Base-by-base conservation (phyloP, 37 sponge, comb jelly and placozoan genomes). In the Ephydatia muelleri region DNA sequence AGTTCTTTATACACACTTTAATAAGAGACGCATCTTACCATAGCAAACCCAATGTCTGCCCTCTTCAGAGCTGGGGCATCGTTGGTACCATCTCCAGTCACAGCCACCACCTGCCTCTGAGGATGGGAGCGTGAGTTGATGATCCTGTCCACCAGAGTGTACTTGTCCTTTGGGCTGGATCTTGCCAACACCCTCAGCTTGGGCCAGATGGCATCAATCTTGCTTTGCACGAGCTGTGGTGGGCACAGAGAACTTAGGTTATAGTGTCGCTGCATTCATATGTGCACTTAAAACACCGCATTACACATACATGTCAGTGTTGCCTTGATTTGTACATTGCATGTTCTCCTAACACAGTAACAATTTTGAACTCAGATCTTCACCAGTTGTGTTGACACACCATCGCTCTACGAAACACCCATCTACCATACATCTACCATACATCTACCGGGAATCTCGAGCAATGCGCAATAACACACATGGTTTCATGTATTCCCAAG, bases 11-110 rank as follows among this genome's bases (percentile, higher is more conserved):
- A 26, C 57, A 26, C 57, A 4, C 57, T 1, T 21, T 16, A 1
- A 57, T 1, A 57, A 16, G 57, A 57, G 19, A 57, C 16, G 19
- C 57, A 16, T 19, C 93, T 81, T 27, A 97, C 98, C 98, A 97
- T 97, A 75, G 98, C 98, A 88, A 98, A 98, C 39, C 98, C 98
- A 22, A 98, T 96, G 79, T 98, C 96, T 30, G 98, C 98, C 38
- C 89, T 84, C 83, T 94, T 96, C 38, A 98, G 89, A 21, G 98
- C 98, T 67, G 98, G 98, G 2, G 94, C 98, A 87, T 98, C 98
- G 73, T 98, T 98, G 0, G 98, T 98, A 0, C 98, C 98, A 75
- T 98, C 98, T 27, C 98, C 98, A 5, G 98, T 98, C 37, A 98
- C 98, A 9, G 98, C 98, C 22, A 98, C 98, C 35, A 98, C 98